Conservation (phyloP, 2,797 vertebrate genomes). For the Parotocinclus haroldoi region DNA sequence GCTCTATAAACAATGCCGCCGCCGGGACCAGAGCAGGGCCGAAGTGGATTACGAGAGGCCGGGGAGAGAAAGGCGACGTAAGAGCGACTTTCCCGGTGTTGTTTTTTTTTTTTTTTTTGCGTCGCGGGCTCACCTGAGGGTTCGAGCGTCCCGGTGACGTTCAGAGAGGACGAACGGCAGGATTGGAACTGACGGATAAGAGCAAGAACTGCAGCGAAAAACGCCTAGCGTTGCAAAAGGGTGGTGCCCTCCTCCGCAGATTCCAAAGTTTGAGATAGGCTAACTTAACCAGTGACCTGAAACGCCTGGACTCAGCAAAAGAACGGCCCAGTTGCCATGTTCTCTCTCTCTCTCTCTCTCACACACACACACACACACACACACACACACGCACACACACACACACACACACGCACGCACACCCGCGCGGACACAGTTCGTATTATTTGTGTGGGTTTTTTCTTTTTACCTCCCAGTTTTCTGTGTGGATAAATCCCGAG, state of each 20-base stretch:
- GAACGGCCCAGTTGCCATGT: constrained; percentile 23
- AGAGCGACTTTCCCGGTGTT: constrained; percentile 4
- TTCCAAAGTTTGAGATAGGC: constrained; percentile 46
- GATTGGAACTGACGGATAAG: neutral
- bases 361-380: neutral
- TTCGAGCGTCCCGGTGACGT: neutral
- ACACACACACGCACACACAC: too few relatives aligned
- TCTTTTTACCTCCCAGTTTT: too few relatives aligned
- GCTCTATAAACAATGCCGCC: constrained; percentile 93
- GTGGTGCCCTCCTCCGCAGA: constrained; percentile 36
- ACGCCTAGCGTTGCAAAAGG: constrained; percentile 28
- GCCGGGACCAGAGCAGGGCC: constrained; percentile 69
- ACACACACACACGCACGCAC: too few relatives aligned
- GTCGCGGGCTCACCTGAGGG: neutral
- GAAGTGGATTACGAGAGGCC: constrained; percentile 24
- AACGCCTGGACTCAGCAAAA: constrained; percentile 36
- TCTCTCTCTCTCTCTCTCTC: constrained; percentile 20
- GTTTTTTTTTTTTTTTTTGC: too few relatives aligned
- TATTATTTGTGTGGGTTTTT: too few relatives aligned
- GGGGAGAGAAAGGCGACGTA: neutral
- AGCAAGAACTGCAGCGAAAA: neutral
- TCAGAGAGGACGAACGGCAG: neutral
- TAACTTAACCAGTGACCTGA: constrained; percentile 47
- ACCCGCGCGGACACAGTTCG: too few relatives aligned
- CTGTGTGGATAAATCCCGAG: too few relatives aligned